These are phyloP conservation scores for Chaetophractus vellerosus DNA, from an alignment of 2,797 vertebrate genomes.

Conservation along the genomic window DNA sequence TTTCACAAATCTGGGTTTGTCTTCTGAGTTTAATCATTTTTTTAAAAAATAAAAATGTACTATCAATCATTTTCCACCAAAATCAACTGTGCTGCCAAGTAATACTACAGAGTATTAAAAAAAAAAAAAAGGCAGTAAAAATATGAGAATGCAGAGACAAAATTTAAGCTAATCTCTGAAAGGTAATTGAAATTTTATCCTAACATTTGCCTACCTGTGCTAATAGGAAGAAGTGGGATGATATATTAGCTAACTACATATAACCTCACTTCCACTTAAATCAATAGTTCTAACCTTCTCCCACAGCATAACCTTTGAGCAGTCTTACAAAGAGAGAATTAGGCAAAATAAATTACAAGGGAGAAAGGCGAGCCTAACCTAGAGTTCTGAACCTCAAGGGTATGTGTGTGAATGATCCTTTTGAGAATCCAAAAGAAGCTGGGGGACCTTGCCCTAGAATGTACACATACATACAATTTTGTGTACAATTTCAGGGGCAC, in stretches of 20 bases:
- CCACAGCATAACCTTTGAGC: neutral
- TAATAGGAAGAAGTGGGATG: neutral
- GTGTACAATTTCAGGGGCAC: neutral
- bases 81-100: constrained; percentile 5
- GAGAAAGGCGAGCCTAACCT: neutral
- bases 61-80: constrained; percentile 12
- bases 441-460: neutral
- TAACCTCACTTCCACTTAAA: constrained; percentile 1
- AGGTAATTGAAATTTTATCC: neutral
- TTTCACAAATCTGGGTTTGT: constrained; percentile 41
- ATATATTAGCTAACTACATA: neutral
- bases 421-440: neutral
- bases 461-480: neutral
- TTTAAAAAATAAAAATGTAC: neutral
- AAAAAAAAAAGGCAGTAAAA: constrained; percentile 9
- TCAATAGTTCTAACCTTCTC: neutral
- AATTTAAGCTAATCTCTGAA: neutral
- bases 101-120: neutral
- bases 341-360: neutral
- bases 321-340: neutral
- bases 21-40: neutral
- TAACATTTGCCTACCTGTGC: neutral
- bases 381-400: constrained; percentile 13
- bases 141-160: neutral
- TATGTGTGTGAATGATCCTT: neutral